Percentiles rank a stretch among this genome's conserved stretches.
Evolutionary conservation across 2,113 vertebrate species (phyloP).

Genomic region (Oceanites oceanicus): DNA sequence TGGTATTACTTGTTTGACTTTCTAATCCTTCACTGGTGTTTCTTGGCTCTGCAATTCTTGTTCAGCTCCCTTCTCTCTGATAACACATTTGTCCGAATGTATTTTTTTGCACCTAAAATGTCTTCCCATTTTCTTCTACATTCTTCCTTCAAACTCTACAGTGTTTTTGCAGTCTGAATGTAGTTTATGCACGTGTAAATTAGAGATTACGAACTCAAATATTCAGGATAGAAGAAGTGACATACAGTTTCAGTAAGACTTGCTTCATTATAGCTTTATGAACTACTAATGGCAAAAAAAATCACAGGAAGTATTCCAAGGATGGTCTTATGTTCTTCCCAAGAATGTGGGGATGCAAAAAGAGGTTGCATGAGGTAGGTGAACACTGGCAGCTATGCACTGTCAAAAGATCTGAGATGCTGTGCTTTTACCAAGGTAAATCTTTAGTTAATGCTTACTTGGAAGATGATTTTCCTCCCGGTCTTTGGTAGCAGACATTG

Average conservation of each 20-base stretch:
- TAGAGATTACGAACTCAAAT: neutral
- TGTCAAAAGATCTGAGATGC: neutral
- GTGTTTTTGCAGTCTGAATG: neutral
- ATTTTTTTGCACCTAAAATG: neutral
- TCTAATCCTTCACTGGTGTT: neutral
- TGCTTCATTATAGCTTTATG: neutral
- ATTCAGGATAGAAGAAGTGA: neutral
- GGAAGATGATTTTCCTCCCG: neutral
- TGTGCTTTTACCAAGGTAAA: neutral
- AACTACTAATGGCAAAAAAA: neutral
- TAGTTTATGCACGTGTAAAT: neutral
- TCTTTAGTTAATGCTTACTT: neutral
- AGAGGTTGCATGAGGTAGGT: neutral
- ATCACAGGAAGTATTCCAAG: neutral
- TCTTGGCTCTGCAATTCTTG: neutral
- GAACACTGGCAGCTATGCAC: neutral
- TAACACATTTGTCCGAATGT: neutral
- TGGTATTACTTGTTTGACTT: neutral
- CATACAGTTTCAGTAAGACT: neutral
- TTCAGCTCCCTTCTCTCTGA: neutral
- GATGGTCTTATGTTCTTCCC: neutral
- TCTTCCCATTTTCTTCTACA: neutral
- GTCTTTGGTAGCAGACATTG: neutral
- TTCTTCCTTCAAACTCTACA: neutral
- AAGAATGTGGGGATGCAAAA: neutral